Base-by-base conservation (phyloP, 2,113 vertebrate genomes). In the Nothoprocta perdicaria region DNA sequence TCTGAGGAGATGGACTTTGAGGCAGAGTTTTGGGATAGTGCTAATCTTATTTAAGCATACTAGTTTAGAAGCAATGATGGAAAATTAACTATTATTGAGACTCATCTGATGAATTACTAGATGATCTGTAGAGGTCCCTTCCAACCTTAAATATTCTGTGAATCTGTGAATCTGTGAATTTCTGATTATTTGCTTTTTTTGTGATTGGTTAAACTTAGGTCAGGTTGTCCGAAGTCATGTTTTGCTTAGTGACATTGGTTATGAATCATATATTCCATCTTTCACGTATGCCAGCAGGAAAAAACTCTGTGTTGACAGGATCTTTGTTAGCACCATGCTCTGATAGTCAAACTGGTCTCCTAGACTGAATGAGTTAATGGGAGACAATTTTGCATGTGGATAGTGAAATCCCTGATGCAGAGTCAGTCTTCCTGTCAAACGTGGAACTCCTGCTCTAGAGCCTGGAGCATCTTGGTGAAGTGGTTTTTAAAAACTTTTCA, bases 371-470 rank as follows among this genome's bases (percentile, higher is more conserved):
- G 27, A 35, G 55, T 33, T 52, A 31, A 77, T 45, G 3, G 50
- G 19, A 15, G 27, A 12, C 0, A 0, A 18, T 53, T 86, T 50
- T 10, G 33, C 7, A 7, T 3, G 17, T 57, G n/a, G 10, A 45
- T 62, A n/a, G 31, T 35, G 65, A 73, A 87, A 78, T 15, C 18
- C 24, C 24, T 55, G 23, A 38, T 31, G 52, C 1, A 5, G 31
- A 82, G 6, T 38, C 40, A 14, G 21, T n/a, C 26, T 68, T 52
- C 19, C 17, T 27, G n/a, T 40, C 21, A 67, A 45, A n/a, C 33
- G 3, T 22, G 14, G 48, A 88, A 9, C 10, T 80, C 10, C 22
- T 58, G 8, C 46, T 85, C 50, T 5, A 26, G 80, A 74, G 8
- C 33, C 52, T 78, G 46, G 22, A n/a, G 14, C 18, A 31, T 72